Base-by-base conservation (phyloP, 37 sponge, comb jelly and placozoan species). In the Trichoplax adhaerens region DNA sequence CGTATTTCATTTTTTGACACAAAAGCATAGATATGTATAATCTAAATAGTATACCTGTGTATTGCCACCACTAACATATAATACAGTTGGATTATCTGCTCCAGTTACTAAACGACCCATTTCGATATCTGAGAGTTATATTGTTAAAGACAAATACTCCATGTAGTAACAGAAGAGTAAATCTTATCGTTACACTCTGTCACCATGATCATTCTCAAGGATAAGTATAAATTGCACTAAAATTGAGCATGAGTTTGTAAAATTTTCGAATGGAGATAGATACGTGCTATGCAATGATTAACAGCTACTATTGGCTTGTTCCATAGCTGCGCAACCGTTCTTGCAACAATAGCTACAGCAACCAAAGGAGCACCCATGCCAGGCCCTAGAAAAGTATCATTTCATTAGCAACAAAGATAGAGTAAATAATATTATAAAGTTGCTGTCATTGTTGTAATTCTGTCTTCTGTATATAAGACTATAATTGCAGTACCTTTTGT, bases 281-380 rank as follows among this genome's bases (percentile, higher is more conserved):
- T 60, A 67, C 63, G 99, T 1, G 83, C 99, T 12, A 98, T 85
- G 62, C 99, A 98, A 75, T 98, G 99, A 77, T 98, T 98, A 6
- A 98, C 99, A 4, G 72, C 94, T 1, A 98, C 83, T 50, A 98
- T 74, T n/a, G 99, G 99, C 62, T 89, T 89, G 50, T 65, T 56
- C 99, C 99, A 98, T 10, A 98, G 83, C 77, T 89, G 99, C 1
- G 99, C 84, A 4, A 98, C 83, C 6, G 99, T 92, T 10, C 99
- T 68, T 1, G 99, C 99, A 0, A 98, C 99, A 55, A 98, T 86
- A 0, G 99, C 99, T 5, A 89, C 91, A 4, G 90, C 64, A 5
- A 98, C 99, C 8, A 98, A 79, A 1, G 99, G 99, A 7, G 99
- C 94, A n/a, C 99, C 99, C 99, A 98, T 98, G 10, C 99, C 99